These are phyloP conservation scores for Oxyruncus cristatus DNA, from an alignment of 2,113 vertebrate species.

Conservation along the genomic window DNA sequence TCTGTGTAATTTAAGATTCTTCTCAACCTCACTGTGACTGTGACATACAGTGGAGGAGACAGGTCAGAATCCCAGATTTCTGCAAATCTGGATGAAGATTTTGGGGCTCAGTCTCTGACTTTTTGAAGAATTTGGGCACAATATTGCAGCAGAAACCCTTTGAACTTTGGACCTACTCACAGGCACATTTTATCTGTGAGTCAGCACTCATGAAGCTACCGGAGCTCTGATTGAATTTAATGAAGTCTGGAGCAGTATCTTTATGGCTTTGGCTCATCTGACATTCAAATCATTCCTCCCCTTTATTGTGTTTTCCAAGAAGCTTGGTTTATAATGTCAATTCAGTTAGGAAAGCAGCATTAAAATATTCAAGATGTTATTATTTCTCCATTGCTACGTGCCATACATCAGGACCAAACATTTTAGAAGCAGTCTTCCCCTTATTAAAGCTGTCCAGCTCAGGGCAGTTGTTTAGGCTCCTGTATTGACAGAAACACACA, in stretches of 20 bases:
- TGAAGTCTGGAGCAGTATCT: slow-evolving; percentile 29
- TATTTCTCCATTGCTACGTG: neutral
- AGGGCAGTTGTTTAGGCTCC: neutral
- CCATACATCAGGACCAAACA: neutral
- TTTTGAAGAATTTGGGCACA: neutral
- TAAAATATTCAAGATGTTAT: neutral
- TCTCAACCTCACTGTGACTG: neutral
- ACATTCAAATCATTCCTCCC: neutral
- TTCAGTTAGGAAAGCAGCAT: neutral
- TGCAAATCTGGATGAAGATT: neutral
- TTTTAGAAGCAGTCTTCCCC: neutral
- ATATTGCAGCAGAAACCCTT: neutral
- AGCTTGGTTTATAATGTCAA: neutral
- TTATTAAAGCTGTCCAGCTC: neutral
- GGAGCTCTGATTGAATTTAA: neutral
- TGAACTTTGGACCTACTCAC: neutral
- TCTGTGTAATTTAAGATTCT: neutral
- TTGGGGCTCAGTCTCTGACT: neutral
- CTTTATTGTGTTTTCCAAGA: slow-evolving; percentile 8
- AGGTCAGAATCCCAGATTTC: neutral
- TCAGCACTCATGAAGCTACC: neutral
- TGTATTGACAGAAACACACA: neutral
- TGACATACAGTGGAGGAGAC: neutral
- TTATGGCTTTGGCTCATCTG: slow-evolving; percentile 2
- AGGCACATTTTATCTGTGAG: neutral